Evolutionary conservation across 1,140 invertebrate species (phyloP).

Genomic region (Drosophila burlai): DNA sequence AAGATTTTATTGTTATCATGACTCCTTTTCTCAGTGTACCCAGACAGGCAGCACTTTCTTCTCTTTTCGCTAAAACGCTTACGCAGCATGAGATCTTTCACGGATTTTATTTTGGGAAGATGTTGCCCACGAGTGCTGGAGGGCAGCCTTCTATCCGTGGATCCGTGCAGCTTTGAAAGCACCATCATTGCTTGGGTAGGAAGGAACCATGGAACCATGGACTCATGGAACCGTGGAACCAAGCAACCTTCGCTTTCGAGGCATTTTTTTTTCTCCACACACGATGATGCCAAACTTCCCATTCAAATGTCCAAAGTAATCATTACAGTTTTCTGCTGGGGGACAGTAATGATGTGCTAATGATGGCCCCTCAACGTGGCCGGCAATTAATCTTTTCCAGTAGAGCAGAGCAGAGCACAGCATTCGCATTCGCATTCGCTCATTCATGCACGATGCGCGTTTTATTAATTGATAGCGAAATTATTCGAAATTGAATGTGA

Average conservation of each 20-base stretch:
- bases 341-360: slow-evolving; percentile 78
- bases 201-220: slow-evolving; percentile 30
- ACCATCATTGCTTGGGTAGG: slow-evolving; percentile 19
- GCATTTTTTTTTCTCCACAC: slow-evolving; percentile 1
- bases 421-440: slow-evolving; percentile 37
- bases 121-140: slow-evolving; percentile 32
- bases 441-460: slow-evolving; percentile 55
- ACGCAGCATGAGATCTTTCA: slow-evolving; percentile 74
- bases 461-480: slow-evolving; percentile 81
- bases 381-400: slow-evolving; percentile 72
- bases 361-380: slow-evolving; percentile 51
- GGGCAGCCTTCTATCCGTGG: slow-evolving; percentile 38
- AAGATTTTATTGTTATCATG: not conserved
- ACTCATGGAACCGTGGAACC: slow-evolving; percentile 11
- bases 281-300: slow-evolving; percentile 32
- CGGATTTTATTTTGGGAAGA: slow-evolving; percentile 46
- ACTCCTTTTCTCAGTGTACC: slow-evolving; percentile 10
- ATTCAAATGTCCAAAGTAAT: slow-evolving; percentile 49
- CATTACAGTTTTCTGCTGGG: slow-evolving; percentile 41
- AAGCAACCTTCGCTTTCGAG: slow-evolving; percentile 42
- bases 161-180: slow-evolving; percentile 43
- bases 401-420: slow-evolving; percentile 40
- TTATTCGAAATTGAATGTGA: slow-evolving; percentile 76
- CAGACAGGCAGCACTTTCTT: slow-evolving; percentile 66
- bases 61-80: slow-evolving; percentile 59